phyloP scores from a whole-genome alignment of 2,888 invertebrate species.

The Neoascia interrupta region DNA sequence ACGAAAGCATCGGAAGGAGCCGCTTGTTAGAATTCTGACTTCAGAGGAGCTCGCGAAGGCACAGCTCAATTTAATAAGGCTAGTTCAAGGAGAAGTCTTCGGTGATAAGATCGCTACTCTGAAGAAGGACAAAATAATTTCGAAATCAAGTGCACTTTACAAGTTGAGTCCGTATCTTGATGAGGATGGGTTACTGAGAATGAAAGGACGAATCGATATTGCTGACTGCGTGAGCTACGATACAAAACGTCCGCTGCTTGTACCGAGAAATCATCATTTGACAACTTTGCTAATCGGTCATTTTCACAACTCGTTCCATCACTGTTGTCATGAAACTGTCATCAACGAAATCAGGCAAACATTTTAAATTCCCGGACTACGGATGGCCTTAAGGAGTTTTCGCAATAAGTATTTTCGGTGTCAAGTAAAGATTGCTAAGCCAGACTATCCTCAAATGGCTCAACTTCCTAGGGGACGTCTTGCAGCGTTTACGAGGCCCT shows the following conservation, averaged over 20 bases:
- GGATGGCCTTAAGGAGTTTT: constrained; percentile 12
- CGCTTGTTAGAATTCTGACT: too few species aligned
- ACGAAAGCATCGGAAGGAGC: neutral
- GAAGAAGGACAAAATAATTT: neutral
- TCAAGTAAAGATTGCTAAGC: constrained; percentile 9
- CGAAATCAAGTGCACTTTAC: too few species aligned
- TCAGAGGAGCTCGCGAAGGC: neutral
- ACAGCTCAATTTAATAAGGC: neutral
- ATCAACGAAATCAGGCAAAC: constrained; percentile 34
- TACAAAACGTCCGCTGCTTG: neutral
- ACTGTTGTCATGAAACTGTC: constrained; percentile 41
- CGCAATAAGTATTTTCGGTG: constrained; percentile 39
- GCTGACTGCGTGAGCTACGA: neutral
- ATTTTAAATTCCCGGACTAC: constrained; percentile 18
- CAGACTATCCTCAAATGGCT: too few species aligned
- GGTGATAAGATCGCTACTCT: neutral
- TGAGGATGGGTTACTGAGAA: constrained; percentile 2
- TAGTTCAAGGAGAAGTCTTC: neutral
- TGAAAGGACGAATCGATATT: constrained; percentile 20
- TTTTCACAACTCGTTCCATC: constrained; percentile 24
- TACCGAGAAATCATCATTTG: constrained; percentile 1
- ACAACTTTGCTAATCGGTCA: neutral
- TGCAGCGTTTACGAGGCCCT: too few species aligned
- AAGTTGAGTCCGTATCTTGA: too few species aligned
- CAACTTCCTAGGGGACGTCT: too few species aligned